Evolutionary conservation across 2,113 vertebrate species (phyloP).

Genomic region (Mesembrinibis cayennensis): DNA sequence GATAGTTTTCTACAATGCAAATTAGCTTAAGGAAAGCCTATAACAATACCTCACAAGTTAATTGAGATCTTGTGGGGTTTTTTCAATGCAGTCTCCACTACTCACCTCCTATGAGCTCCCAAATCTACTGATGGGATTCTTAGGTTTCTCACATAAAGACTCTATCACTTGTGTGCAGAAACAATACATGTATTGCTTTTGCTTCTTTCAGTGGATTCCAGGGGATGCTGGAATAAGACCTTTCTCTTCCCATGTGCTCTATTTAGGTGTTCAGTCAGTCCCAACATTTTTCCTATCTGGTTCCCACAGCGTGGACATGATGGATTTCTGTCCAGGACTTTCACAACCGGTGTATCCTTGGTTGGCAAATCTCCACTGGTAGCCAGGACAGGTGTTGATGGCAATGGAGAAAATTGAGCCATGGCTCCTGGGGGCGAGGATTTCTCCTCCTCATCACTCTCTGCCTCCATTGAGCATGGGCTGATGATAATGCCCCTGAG

Average conservation of each 20-base stretch:
- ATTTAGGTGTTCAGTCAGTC: not conserved
- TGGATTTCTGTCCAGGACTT: not conserved
- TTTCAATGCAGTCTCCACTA: not conserved
- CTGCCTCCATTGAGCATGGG: not conserved
- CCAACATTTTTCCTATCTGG: not conserved
- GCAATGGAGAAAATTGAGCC: not conserved
- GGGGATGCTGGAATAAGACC: not conserved
- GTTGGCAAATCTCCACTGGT: not conserved
- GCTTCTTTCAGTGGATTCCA: not conserved
- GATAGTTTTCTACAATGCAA: not conserved
- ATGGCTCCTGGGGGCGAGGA: not conserved
- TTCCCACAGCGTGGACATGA: not conserved
- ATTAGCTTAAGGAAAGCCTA: not conserved
- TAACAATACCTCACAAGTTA: not conserved
- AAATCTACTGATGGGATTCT: not conserved
- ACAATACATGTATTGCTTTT: not conserved
- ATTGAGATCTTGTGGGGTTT: not conserved
- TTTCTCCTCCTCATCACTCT: not conserved
- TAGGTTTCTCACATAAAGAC: not conserved
- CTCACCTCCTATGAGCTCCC: not conserved
- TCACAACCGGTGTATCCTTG: accelerated
- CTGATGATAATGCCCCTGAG: not conserved
- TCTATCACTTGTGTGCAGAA: not conserved
- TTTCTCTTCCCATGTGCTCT: not conserved
- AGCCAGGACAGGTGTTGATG: not conserved